Evolutionary conservation across 2,113 vertebrate species (phyloP), one percentile per base, ranked within the genome.

Genomic region (Solenodon paradoxus): DNA sequence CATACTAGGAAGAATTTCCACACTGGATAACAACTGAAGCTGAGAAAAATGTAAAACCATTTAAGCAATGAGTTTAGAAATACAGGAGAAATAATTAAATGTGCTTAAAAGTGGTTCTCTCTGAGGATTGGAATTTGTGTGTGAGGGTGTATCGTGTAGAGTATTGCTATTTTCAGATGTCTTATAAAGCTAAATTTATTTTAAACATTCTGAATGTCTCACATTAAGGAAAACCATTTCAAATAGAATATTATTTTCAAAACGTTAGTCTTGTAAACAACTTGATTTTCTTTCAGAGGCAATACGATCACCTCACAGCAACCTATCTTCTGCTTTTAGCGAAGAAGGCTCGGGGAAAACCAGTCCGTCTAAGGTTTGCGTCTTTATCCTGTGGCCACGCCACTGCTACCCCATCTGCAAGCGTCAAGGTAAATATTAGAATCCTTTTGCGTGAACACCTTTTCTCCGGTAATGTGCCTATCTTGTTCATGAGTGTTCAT

Each of bases 271-370:
- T 88, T 93, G 64, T 94, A 95, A 95, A 59, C 92, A 86, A 47
- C 40, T 87, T 55, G 9, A 20, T 47, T 95, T 92, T 53, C 26
- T 92, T 97, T 74, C 42, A 99, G 99, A 99, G 99, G 99, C 98
- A 97, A 26, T 99, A 99, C 13, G 99, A 99, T 97, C 98, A 99
- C 15, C 98, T 98, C 78, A 99, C 99, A 45, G 99, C 99, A 78
- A 99, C 98, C 0, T 99, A 99, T 96, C 98, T 99, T 88, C 98
- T 99, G 97, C 99, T 99, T 96, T 98, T 99, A 24, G 98, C 99
- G 80, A 99, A 99, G 98, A 99, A 99, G 98, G 96, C 97, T 97
- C 98, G 95, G 30, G 99, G 99, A 64, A 99, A 98, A 71, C 98
- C 98, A 15, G 97, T 99, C 89, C 98, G 98, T n/a, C 98, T 99